These are phyloP conservation scores for Denticeps clupeoides DNA, from an alignment of 2,797 vertebrate species.

Conservation along the genomic window DNA sequence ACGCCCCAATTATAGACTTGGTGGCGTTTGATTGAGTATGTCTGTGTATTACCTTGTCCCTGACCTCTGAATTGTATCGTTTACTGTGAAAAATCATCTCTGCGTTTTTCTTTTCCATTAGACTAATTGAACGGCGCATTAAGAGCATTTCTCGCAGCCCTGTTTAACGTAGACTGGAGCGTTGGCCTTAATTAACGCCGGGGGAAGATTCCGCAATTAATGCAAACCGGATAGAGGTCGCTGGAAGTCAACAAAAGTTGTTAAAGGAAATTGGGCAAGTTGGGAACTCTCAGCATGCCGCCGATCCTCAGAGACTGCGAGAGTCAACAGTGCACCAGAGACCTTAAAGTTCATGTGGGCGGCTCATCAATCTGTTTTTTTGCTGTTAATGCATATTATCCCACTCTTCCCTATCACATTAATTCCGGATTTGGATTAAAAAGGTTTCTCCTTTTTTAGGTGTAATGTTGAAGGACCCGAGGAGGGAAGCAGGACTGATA, in stretches of 20 bases:
- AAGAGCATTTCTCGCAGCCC: conserved; percentile 16
- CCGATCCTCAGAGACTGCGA: conserved; percentile 7
- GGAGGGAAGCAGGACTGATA: conserved; percentile 8
- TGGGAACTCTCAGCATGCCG: not conserved
- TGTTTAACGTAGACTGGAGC: conserved; percentile 17
- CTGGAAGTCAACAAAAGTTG: conserved; percentile 15
- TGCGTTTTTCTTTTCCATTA: conserved; percentile 34
- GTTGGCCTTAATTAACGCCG: conserved; percentile 23
- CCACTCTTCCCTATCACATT: not conserved
- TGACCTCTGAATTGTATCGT: conserved; percentile 24
- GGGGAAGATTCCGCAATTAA: conserved; percentile 19
- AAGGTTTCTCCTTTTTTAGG: not conserved
- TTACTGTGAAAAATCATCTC: conserved; percentile 28
- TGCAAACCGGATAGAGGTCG: conserved; percentile 13
- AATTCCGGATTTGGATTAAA: not conserved
- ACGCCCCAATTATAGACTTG: conserved; percentile 30
- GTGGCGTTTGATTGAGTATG: conserved; percentile 37
- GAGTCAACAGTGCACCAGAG: conserved; percentile 12
- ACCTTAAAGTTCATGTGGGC: not conserved
- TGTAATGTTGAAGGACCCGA: not conserved
- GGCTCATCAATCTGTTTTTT: not conserved
- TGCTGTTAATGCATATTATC: not conserved
- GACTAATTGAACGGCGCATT: conserved; percentile 29
- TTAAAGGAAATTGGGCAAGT: not conserved
- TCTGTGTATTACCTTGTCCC: conserved; percentile 29